phyloP scores from a whole-genome alignment of 2,888 invertebrate species.

The Leptura quadrifasciata region DNA sequence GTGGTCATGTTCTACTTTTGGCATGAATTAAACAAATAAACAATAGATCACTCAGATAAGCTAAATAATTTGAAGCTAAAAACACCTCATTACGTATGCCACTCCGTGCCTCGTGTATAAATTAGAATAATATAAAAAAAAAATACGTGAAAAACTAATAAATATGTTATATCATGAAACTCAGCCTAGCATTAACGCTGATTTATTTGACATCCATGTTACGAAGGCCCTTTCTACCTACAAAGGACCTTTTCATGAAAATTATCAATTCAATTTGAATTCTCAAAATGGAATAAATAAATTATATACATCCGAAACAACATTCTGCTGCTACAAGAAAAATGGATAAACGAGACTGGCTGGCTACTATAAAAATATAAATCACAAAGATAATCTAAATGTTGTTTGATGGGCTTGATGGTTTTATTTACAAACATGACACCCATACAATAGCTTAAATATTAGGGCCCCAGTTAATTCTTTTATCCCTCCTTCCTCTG shows the following conservation, averaged over 20 bases:
- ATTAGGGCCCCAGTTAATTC: constrained; percentile 42
- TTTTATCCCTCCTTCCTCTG: constrained; percentile 41
- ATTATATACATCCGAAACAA: not conserved
- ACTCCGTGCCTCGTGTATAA: too few relatives aligned
- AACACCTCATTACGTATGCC: too few relatives aligned
- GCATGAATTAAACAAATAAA: too few relatives aligned
- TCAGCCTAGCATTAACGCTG: too few relatives aligned
- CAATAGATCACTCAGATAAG: too few relatives aligned
- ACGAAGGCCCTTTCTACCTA: too few relatives aligned
- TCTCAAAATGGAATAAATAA: constrained; percentile 37
- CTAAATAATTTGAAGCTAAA: too few relatives aligned
- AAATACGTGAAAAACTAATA: too few relatives aligned
- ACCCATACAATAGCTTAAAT: constrained; percentile 37
- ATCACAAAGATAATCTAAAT: constrained; percentile 31
- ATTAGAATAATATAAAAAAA: too few relatives aligned
- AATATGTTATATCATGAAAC: too few relatives aligned
- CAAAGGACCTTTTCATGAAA: not conserved
- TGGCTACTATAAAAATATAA: constrained; percentile 1
- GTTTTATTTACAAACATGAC: constrained; percentile 38
- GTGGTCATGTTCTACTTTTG: too few relatives aligned
- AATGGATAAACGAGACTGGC: not conserved
- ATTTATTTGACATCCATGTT: too few relatives aligned
- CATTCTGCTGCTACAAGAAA: not conserved
- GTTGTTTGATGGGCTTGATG: constrained; percentile 12
- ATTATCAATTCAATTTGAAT: not conserved